Percentiles rank a stretch among this genome's conserved stretches.
Evolutionary conservation across 30 jellyfish, hydroid and myxozoan species (phyloP).

Genomic region (Hydractinia echinata): DNA sequence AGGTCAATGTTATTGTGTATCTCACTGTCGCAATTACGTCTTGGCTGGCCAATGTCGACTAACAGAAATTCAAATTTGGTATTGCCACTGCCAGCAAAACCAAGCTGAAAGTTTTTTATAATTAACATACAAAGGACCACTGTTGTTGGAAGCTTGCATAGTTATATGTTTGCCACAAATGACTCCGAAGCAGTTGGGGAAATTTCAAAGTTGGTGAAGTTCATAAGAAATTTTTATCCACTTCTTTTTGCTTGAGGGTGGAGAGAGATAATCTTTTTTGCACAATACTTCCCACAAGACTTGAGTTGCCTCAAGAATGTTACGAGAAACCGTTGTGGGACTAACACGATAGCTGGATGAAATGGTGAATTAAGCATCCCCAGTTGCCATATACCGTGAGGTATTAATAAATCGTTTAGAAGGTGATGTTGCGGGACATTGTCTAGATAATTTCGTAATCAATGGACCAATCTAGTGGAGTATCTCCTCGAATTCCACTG

Average conservation of each 20-base stretch:
- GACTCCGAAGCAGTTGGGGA: too few species aligned
- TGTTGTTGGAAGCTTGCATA: too few species aligned
- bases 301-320: too few species aligned
- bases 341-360: conserved; percentile 40
- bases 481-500: not conserved
- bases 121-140: too few species aligned
- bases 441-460: not conserved
- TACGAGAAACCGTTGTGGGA: conserved; percentile 15
- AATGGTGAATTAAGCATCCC: conserved; percentile 38
- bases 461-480: not conserved
- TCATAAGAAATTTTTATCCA: not conserved
- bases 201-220: not conserved
- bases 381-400: conserved; percentile 27
- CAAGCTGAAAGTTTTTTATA: too few species aligned
- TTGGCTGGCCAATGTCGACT: too few species aligned
- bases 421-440: not conserved
- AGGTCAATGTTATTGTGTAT: too few species aligned
- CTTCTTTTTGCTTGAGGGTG: not conserved
- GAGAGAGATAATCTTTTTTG: not conserved
- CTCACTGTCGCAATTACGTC: too few species aligned
- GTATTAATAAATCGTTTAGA: not conserved
- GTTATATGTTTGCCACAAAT: too few species aligned
- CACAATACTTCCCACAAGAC: not conserved
- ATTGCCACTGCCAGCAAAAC: too few species aligned
- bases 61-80: too few species aligned